phyloP scores from a whole-genome alignment of 2,113 vertebrate species.

The Odocoileus hemionus region DNA sequence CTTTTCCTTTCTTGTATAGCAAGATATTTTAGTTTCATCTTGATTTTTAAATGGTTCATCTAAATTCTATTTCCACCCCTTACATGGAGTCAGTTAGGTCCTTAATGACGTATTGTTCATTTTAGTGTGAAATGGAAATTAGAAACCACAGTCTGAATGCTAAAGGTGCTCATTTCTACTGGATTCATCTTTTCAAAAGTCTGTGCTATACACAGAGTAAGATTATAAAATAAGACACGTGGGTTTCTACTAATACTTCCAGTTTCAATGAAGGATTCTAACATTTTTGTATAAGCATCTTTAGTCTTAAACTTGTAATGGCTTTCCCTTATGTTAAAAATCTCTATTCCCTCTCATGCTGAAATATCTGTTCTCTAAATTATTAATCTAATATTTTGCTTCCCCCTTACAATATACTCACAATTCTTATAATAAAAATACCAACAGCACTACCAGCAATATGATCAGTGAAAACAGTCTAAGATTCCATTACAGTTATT shows the following conservation, averaged over 20 bases:
- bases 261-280: background rate
- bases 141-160: conserved; percentile 5
- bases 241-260: background rate
- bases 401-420: background rate
- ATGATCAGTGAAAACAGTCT: background rate
- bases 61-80: background rate
- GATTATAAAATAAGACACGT: background rate
- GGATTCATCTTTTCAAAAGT: background rate
- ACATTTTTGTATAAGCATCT: conserved; percentile 10
- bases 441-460: background rate
- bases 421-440: background rate
- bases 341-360: background rate
- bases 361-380: background rate
- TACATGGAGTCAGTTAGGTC: background rate
- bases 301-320: background rate
- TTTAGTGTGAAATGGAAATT: conserved; percentile 24
- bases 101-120: background rate
- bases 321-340: background rate
- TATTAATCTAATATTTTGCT: background rate
- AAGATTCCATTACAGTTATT: background rate
- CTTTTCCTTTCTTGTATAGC: background rate
- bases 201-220: background rate
- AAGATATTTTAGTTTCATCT: background rate
- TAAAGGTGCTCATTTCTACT: background rate
- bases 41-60: background rate